Conservation (phyloP, 2,113 vertebrate species). For the Gallinago media region DNA sequence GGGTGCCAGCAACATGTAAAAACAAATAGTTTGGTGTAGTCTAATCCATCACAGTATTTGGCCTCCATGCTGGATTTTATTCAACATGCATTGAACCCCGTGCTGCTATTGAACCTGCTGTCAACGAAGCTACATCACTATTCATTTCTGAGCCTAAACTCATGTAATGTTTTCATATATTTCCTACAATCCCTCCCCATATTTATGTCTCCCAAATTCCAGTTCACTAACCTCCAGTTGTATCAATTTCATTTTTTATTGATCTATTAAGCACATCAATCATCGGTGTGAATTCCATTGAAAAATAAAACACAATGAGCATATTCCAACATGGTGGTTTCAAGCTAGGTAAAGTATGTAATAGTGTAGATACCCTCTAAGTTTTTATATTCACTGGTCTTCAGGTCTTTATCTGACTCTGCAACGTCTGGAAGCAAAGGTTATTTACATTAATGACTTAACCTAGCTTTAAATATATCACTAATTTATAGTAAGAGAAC, state of each 20-base stretch:
- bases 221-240: background rate
- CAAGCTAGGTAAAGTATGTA: background rate
- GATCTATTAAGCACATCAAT: background rate
- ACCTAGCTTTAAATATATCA: background rate
- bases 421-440: background rate
- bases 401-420: background rate
- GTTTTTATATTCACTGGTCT: background rate
- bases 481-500: background rate
- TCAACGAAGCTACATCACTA: background rate
- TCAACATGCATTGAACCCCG: background rate
- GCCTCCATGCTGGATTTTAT: background rate
- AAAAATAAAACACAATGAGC: background rate
- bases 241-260: background rate
- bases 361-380: background rate
- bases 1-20: background rate
- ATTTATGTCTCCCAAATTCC: background rate
- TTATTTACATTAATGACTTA: background rate
- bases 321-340: background rate
- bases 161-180: background rate
- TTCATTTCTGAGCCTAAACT: background rate
- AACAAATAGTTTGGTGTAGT: background rate
- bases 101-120: background rate
- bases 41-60: background rate
- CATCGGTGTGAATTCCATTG: background rate
- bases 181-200: background rate